Evolutionary conservation across 2,888 invertebrate species (phyloP).

Genomic region (Papilio protenor): DNA sequence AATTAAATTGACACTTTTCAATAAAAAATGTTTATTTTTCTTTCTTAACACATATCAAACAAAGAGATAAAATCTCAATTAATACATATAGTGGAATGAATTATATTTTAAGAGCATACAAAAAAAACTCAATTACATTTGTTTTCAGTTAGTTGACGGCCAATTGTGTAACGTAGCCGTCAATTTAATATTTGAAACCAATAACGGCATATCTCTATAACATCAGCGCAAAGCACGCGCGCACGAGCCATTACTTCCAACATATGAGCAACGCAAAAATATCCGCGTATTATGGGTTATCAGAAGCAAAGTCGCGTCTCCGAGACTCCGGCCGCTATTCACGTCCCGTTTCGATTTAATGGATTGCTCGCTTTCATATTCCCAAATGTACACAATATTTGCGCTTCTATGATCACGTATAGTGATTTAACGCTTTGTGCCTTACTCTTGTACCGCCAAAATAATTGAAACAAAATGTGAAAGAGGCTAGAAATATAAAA

Average conservation of each 20-base stretch:
- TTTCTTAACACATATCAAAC: background rate
- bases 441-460: constrained; percentile 51
- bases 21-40: background rate
- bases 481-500: constrained; percentile 57
- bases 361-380: constrained; percentile 83
- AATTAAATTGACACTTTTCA: background rate
- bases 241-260: constrained; percentile 83
- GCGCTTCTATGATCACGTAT: constrained; percentile 76
- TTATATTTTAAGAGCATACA: background rate
- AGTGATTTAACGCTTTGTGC: constrained; percentile 72
- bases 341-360: constrained; percentile 76
- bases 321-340: constrained; percentile 66
- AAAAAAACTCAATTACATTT: background rate
- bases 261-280: constrained; percentile 84
- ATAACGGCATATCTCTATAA: constrained; percentile 59
- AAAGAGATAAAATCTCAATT: background rate
- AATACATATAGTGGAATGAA: background rate
- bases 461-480: constrained; percentile 26
- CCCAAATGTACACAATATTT: constrained; percentile 73
- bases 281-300: constrained; percentile 84
- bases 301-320: constrained; percentile 78
- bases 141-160: background rate
- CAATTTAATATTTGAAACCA: background rate
- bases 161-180: background rate
- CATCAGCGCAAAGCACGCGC: constrained; percentile 51